Evolutionary conservation across 1,140 invertebrate genomes (phyloP), one percentile per base, ranked within the genome.

Genomic region (Phthorimaea operculella): DNA sequence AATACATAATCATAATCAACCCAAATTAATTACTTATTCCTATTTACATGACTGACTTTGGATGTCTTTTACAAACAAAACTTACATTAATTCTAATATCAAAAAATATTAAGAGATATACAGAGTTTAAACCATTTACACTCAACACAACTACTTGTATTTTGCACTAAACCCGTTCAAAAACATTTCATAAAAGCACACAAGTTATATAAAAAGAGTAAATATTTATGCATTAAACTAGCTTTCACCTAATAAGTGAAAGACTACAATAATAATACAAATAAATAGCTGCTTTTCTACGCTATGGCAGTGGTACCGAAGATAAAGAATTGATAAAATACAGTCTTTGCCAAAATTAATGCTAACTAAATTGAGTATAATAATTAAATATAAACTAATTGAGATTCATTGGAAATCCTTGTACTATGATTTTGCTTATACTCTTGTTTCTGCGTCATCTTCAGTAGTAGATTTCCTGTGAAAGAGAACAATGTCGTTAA

Each of bases 391-490:
- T 39, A 45, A 34, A 73, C 75, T 81, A 80, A 76, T 71, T 84
- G 81, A 84, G 81, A 84, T 79, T 84, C 79, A 82, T 79, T 82
- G 81, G 81, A 82, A 79, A 82, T 76, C 79, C 21, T 84, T 84
- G 79, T 82, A 81, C 79, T 77, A 78, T 39, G n/a, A n/a, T 39
- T 5, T 39, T 28, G 72, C 53, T 64, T 72, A 86, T 44, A 86
- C 85, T 77, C 85, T 76, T 33, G 85, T 86, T 62, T 86, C 85
- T 18, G 85, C 81, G 59, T 86, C 85, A 63, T 86, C 85, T 76
- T 86, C 85, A 78, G 81, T 86, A 83, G 83, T 86, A 83, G 83
- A 85, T 83, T 86, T 86, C 81, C 83, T 86, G 70, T 50, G 69
- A 74, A 15, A 62, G 18, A 56, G 33, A 57, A 51, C 2, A 28